A percentile compares a stretch with the other conserved stretches of the same genome.
Conservation (phyloP, 2,797 vertebrate species). For the Ciconia nigra region DNA sequence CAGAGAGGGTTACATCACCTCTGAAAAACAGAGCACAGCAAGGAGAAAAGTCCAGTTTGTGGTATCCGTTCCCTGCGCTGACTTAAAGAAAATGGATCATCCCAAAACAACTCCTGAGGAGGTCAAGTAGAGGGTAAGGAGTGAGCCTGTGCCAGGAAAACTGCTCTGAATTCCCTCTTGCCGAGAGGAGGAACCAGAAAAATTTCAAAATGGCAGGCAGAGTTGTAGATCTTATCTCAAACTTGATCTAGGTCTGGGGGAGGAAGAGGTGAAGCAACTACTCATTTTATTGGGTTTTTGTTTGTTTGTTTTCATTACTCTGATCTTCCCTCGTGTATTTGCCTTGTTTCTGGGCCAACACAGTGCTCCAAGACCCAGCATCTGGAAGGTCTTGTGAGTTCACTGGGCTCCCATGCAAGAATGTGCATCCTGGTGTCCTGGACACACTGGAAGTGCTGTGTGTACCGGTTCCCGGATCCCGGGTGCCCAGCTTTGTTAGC, state of each 20-base stretch:
- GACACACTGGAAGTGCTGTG: neutral
- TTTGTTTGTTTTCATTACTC: neutral
- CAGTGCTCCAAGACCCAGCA: neutral
- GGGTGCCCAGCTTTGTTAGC: neutral
- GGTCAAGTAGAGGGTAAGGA: constrained; percentile 12
- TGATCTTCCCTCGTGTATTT: neutral
- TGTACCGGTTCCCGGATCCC: neutral
- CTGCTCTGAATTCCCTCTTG: neutral
- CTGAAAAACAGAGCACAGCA: constrained; percentile 1
- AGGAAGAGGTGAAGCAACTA: neutral
- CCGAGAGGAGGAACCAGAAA: neutral
- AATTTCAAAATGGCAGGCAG: neutral
- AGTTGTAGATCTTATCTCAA: neutral
- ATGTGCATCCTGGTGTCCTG: neutral
- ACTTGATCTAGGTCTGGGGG: neutral
- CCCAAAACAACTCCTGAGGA: neutral
- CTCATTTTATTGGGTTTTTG: neutral
- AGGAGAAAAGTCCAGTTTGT: constrained; percentile 11
- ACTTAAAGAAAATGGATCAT: constrained; percentile 12
- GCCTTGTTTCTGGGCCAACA: constrained; percentile 8
- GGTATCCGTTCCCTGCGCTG: neutral
- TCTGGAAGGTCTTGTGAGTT: constrained; percentile 38
- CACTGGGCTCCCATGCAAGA: constrained; percentile 37
- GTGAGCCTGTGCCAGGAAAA: neutral
- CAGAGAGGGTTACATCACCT: constrained; percentile 21